A percentile compares a stretch with the other conserved stretches of the same genome.
These are phyloP conservation scores for Noctua janthe DNA, from an alignment of 2,888 invertebrate species.

Conservation along the genomic window DNA sequence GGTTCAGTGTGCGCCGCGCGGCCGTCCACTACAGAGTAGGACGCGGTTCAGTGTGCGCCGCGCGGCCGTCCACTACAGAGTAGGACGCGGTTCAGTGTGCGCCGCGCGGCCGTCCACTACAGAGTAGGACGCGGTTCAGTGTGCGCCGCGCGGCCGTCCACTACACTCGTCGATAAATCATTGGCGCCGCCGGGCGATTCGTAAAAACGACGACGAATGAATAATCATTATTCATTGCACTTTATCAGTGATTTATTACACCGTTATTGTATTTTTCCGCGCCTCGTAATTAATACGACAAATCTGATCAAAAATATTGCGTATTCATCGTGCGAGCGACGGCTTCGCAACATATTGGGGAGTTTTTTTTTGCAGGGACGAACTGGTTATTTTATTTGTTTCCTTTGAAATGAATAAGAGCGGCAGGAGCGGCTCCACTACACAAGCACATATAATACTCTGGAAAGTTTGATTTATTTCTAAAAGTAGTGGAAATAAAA, in stretches of 20 bases:
- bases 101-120: slow-evolving; percentile 29
- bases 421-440: neutral
- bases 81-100: slow-evolving; percentile 21
- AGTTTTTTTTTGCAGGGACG: neutral
- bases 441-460: neutral
- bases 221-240: slow-evolving; percentile 82
- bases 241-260: slow-evolving; percentile 82
- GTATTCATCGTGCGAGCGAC: slow-evolving; percentile 42
- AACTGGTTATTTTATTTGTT: neutral
- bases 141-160: slow-evolving; percentile 23
- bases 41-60: slow-evolving; percentile 18
- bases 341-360: neutral
- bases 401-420: neutral
- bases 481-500: neutral
- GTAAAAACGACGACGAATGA: slow-evolving; percentile 77
- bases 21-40: slow-evolving; percentile 44
- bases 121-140: neutral
- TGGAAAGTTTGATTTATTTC: neutral
- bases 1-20: slow-evolving; percentile 14
- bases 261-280: slow-evolving; percentile 83
- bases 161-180: slow-evolving; percentile 68
- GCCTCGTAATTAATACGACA: slow-evolving; percentile 80
- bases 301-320: slow-evolving; percentile 73
- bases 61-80: slow-evolving; percentile 37
- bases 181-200: slow-evolving; percentile 64